Conservation (phyloP, 2,888 invertebrate genomes). For the Bombylius discolor region DNA sequence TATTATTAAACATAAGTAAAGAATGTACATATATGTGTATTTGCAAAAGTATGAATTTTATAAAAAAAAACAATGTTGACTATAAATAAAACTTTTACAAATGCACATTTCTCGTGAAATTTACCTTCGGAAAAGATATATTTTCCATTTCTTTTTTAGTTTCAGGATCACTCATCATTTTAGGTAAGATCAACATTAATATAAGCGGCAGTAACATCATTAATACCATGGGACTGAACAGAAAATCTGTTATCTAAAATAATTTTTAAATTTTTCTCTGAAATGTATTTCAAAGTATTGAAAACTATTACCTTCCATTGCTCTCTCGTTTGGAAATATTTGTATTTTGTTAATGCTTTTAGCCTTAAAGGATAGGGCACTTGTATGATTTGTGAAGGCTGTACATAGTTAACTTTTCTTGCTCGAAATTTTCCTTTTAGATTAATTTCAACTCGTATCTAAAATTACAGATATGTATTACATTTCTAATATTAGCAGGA, state of each 20-base stretch:
- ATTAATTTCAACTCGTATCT: slow-evolving; percentile 81
- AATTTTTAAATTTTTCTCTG: too few relatives aligned
- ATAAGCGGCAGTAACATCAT: slow-evolving; percentile 93
- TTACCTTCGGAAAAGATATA: slow-evolving; percentile 44
- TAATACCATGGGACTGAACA: slow-evolving; percentile 94
- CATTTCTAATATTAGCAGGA: not conserved
- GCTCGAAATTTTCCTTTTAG: slow-evolving; percentile 94
- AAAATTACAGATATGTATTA: not conserved
- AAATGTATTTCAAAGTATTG: not conserved
- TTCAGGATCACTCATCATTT: slow-evolving; percentile 96
- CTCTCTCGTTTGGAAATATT: slow-evolving; percentile 87
- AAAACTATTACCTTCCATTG: slow-evolving; percentile 62
- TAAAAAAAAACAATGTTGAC: not conserved
- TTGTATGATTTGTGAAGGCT: slow-evolving; percentile 79
- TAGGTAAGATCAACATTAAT: slow-evolving; percentile 83
- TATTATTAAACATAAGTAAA: not conserved
- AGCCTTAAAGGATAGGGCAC: slow-evolving; percentile 86
- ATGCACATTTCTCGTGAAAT: not conserved
- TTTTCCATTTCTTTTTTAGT: slow-evolving; percentile 93
- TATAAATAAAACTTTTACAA: not conserved
- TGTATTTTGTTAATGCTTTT: slow-evolving; percentile 65
- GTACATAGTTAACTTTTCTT: slow-evolving; percentile 84
- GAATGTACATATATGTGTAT: not conserved
- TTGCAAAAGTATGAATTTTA: not conserved
- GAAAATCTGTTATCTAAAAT: slow-evolving; percentile 67